Percentiles rank a stretch among this genome's conserved stretches.
Conservation (phyloP, 2,888 invertebrate genomes). For the Druceiella hillmani region DNA sequence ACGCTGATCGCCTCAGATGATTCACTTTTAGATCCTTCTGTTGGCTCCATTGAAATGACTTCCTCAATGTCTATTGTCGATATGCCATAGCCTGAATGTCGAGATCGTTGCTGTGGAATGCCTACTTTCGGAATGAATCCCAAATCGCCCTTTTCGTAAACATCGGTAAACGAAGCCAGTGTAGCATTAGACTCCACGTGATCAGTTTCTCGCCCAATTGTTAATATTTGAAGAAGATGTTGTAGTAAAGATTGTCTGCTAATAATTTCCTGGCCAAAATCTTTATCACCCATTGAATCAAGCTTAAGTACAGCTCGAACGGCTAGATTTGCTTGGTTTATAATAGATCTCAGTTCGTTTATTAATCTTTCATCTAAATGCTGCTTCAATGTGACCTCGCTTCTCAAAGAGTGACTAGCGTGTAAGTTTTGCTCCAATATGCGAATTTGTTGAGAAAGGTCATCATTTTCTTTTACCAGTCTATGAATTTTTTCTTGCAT, state of each 20-base stretch:
- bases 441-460: slow-evolving; percentile 41
- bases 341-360: slow-evolving; percentile 50
- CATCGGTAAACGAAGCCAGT: slow-evolving; percentile 44
- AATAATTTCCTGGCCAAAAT: slow-evolving; percentile 38
- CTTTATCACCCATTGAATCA: slow-evolving; percentile 36
- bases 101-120: slow-evolving; percentile 26
- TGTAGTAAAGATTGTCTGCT: slow-evolving; percentile 48
- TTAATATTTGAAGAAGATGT: slow-evolving; percentile 50
- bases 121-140: slow-evolving; percentile 57
- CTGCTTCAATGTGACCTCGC: too few relatives aligned
- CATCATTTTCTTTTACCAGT: slow-evolving; percentile 42
- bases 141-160: slow-evolving; percentile 60
- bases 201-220: slow-evolving; percentile 39
- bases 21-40: slow-evolving; percentile 20
- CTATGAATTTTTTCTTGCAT: slow-evolving; percentile 39
- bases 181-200: slow-evolving; percentile 40
- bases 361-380: too few relatives aligned
- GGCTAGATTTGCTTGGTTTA: slow-evolving; percentile 57
- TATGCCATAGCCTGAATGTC: slow-evolving; percentile 3
- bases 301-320: slow-evolving; percentile 54
- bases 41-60: slow-evolving; percentile 14
- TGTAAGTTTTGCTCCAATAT: slow-evolving; percentile 55
- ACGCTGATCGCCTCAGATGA: slow-evolving; percentile 34
- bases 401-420: slow-evolving; percentile 34
- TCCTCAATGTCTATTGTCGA: neutral